Conservation (phyloP, 2,797 vertebrate species). For the Apodemus agrarius region DNA sequence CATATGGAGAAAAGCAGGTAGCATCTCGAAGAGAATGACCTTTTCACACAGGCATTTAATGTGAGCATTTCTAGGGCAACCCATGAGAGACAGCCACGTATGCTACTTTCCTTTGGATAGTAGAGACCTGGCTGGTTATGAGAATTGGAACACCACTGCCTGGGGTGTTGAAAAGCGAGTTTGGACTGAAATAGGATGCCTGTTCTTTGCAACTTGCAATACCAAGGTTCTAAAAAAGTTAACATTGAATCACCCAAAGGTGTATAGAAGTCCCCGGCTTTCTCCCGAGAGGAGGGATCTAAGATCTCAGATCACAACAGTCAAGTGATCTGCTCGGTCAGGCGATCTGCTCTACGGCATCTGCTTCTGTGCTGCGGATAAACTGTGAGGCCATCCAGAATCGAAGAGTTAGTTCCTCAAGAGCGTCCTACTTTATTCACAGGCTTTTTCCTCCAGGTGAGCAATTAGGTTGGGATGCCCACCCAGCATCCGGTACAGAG, state of each 20-base stretch:
- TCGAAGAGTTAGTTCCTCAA: neutral
- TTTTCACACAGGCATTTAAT: neutral
- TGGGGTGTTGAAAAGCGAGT: neutral
- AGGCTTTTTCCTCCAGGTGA: neutral
- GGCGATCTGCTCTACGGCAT: neutral
- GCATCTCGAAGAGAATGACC: neutral
- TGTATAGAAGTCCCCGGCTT: neutral
- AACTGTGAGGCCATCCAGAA: neutral
- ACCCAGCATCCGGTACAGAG: neutral
- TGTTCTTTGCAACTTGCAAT: neutral
- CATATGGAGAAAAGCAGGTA: constrained; percentile 37
- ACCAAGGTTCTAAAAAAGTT: neutral
- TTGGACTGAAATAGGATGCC: neutral
- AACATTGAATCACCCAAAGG: neutral
- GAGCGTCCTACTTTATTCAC: neutral
- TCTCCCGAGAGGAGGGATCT: neutral
- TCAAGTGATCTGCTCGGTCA: neutral
- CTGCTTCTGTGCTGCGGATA: neutral
- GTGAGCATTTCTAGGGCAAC: constrained; percentile 7
- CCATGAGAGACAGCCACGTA: neutral
- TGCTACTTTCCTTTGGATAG: neutral
- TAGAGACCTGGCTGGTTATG: neutral
- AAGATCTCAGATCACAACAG: neutral
- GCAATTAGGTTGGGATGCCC: neutral
- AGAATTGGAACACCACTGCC: neutral